These are phyloP conservation scores for Ammodytes marinus DNA, from an alignment of 2,113 vertebrate species.

Conservation along the genomic window DNA sequence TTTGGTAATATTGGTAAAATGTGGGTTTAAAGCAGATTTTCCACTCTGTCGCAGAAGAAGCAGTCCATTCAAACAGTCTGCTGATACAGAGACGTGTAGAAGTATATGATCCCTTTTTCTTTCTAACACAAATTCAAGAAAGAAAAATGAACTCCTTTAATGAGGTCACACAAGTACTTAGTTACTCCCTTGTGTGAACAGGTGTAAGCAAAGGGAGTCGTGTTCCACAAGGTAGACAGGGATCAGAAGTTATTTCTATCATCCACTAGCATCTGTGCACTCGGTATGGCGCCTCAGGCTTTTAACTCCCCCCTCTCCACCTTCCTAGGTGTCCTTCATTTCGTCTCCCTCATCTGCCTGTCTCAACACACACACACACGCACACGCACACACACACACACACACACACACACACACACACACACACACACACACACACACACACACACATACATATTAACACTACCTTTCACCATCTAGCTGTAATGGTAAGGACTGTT, in stretches of 20 bases:
- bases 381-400: background rate
- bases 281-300: conserved; percentile 24
- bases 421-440: conserved; percentile 1
- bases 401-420: background rate
- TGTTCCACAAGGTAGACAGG: background rate
- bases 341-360: background rate
- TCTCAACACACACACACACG: background rate
- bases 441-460: background rate
- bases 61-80: background rate
- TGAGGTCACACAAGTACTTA: background rate
- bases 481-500: conserved; percentile 1
- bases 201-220: background rate
- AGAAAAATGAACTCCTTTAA: background rate
- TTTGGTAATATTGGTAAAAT: no score
- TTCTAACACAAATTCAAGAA: background rate
- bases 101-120: background rate
- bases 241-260: conserved; percentile 39
- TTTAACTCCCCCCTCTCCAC: background rate
- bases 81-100: background rate
- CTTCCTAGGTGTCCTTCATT: conserved; percentile 27
- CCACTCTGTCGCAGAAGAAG: background rate
- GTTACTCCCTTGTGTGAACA: background rate
- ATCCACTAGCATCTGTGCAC: conserved; percentile 41
- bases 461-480: conserved; percentile 9
- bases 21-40: background rate